A percentile compares a stretch with the other conserved stretches of the same genome.
phyloP scores from a whole-genome alignment of 1,140 invertebrate genomes.

The Zophobas morio region DNA sequence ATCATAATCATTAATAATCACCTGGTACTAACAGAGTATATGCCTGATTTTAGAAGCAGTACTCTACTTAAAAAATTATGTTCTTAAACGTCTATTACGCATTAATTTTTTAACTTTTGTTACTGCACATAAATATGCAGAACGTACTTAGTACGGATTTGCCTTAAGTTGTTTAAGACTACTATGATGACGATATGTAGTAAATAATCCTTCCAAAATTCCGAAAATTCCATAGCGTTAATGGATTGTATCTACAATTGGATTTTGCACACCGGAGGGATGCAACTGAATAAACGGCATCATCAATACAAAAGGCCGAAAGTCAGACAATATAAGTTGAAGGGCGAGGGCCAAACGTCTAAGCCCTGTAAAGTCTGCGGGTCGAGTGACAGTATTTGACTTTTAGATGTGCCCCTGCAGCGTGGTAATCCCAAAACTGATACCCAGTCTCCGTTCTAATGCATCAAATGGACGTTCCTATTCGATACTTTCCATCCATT shows the following conservation, averaged over 20 bases:
- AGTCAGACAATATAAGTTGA: slow-evolving; percentile 27
- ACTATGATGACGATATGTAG: too few species aligned
- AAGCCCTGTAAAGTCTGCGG: slow-evolving; percentile 54
- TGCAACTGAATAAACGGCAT: slow-evolving; percentile 5
- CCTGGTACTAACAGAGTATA: too few species aligned
- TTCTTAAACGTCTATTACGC: too few species aligned
- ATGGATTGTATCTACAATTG: background rate
- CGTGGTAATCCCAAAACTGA: slow-evolving; percentile 43
- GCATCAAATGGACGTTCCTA: slow-evolving; percentile 21
- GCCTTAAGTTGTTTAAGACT: too few species aligned
- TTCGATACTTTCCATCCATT: slow-evolving; percentile 16
- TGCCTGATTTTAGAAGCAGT: too few species aligned
- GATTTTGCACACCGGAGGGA: background rate
- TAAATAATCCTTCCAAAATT: too few species aligned
- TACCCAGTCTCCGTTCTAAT: slow-evolving; percentile 25
- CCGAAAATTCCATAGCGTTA: too few species aligned
- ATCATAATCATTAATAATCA: too few species aligned
- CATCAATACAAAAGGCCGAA: slow-evolving; percentile 25
- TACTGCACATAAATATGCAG: too few species aligned
- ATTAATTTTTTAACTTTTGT: too few species aligned
- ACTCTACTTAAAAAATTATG: too few species aligned
- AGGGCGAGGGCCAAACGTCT: slow-evolving; percentile 49
- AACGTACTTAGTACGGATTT: too few species aligned
- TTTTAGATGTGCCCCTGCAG: slow-evolving; percentile 61
- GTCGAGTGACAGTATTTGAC: slow-evolving; percentile 61